phyloP scores from a whole-genome alignment of 1,140 invertebrate genomes.

The Eriocheir sinensis region DNA sequence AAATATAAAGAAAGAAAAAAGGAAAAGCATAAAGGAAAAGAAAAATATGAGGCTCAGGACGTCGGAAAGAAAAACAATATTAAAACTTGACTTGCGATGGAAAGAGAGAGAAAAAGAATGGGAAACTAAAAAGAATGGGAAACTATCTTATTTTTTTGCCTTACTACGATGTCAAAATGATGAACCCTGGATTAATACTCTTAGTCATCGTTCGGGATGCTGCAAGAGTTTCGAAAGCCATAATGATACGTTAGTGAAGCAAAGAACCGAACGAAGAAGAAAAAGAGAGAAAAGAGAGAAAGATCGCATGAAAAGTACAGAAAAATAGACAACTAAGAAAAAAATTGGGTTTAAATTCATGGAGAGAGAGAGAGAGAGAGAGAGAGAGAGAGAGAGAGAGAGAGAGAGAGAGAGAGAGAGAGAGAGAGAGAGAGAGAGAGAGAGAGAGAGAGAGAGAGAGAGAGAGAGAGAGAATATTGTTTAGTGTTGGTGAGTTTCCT shows the following conservation, averaged over 20 bases:
- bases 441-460: conserved; percentile 27
- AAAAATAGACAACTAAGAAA: not conserved
- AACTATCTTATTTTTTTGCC: no score
- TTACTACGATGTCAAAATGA: conserved; percentile 14
- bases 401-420: conserved; percentile 60
- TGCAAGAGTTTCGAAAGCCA: not conserved
- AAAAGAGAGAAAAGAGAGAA: not conserved
- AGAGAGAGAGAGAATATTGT: conserved; percentile 37
- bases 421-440: conserved; percentile 50
- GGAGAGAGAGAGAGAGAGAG: not conserved
- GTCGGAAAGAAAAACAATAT: conserved; percentile 1
- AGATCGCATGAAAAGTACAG: not conserved
- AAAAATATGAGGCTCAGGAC: not conserved
- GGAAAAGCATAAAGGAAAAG: not conserved
- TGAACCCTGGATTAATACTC: conserved; percentile 8
- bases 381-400: conserved; percentile 20
- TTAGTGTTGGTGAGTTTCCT: conserved; percentile 39
- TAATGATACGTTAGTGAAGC: not conserved
- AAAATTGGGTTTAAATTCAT: no score
- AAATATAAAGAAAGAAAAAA: not conserved
- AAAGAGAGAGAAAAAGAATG: not conserved
- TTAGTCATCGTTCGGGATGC: not conserved
- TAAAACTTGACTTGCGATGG: not conserved
- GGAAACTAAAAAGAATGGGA: no score
- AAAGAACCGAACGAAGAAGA: not conserved